phyloP scores from a whole-genome alignment of 2,797 vertebrate genomes.

The Tapera naevia region DNA sequence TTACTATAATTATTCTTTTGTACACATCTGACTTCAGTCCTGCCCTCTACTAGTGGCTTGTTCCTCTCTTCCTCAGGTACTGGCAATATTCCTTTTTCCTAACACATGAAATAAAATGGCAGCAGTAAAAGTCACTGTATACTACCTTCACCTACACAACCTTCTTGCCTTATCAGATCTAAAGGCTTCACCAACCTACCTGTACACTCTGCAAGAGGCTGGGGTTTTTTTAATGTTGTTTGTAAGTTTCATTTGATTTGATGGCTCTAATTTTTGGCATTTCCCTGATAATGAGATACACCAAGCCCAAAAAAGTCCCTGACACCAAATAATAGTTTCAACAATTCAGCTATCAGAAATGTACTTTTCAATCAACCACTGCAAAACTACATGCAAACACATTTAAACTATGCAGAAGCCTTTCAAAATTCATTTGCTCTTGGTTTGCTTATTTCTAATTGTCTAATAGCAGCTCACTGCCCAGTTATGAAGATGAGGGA shows the following conservation, averaged over 20 bases:
- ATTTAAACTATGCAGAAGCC: not conserved
- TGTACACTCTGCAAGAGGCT: not conserved
- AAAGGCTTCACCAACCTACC: not conserved
- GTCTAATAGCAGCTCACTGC: constrained; percentile 25
- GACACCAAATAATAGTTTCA: not conserved
- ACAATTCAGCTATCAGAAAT: not conserved
- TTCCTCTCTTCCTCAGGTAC: not conserved
- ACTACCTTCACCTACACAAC: not conserved
- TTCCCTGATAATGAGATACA: not conserved
- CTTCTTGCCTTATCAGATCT: not conserved
- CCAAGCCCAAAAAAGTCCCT: not conserved
- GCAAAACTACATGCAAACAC: not conserved
- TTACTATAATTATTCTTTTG: not conserved
- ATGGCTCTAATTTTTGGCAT: accelerated
- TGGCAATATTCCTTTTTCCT: not conserved
- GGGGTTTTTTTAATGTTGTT: accelerated
- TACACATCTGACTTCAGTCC: not conserved
- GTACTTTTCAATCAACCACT: not conserved
- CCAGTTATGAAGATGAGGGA: constrained; percentile 78
- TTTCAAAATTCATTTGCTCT: not conserved
- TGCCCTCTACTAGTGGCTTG: not conserved
- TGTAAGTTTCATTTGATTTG: not conserved
- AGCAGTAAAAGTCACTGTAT: not conserved
- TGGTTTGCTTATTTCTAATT: not conserved
- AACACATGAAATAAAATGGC: not conserved